Percentiles rank a stretch among this genome's conserved stretches.
phyloP scores from a whole-genome alignment of 2,888 invertebrate genomes.

The Stenurella melanura region DNA sequence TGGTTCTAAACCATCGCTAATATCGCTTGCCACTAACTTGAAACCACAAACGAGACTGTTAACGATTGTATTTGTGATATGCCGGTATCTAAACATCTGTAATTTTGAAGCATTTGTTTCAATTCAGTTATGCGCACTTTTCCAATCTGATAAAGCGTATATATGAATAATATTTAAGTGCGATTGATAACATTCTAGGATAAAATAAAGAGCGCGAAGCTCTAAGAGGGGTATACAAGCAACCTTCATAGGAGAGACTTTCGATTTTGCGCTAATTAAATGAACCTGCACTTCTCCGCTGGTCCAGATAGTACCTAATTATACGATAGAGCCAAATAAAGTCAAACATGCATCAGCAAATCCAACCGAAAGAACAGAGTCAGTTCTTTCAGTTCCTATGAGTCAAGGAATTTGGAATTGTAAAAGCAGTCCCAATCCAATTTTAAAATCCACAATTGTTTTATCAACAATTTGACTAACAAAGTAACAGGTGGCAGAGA shows the following conservation, averaged over 20 bases:
- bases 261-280: slow-evolving; percentile 2
- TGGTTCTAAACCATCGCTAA: not conserved
- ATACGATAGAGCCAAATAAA: slow-evolving; percentile 1
- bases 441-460: no score
- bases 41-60: not conserved
- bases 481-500: no score
- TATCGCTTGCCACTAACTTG: not conserved
- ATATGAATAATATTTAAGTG: slow-evolving; percentile 6
- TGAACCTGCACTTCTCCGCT: not conserved
- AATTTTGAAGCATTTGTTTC: no score
- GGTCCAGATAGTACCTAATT: not conserved
- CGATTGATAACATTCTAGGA: slow-evolving; percentile 11
- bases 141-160: slow-evolving; percentile 16
- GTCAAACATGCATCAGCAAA: slow-evolving; percentile 14
- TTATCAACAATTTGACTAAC: no score
- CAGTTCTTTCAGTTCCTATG: not conserved
- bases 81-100: not conserved
- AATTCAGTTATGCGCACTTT: not conserved
- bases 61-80: not conserved
- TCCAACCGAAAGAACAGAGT: not conserved
- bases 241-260: slow-evolving; percentile 15
- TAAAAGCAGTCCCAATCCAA: not conserved
- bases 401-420: not conserved
- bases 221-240: slow-evolving; percentile 6
- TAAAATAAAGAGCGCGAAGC: not conserved